Base-by-base conservation (phyloP, 35 echinoderm and acorn worm genomes). In the Chiridota heheva region DNA sequence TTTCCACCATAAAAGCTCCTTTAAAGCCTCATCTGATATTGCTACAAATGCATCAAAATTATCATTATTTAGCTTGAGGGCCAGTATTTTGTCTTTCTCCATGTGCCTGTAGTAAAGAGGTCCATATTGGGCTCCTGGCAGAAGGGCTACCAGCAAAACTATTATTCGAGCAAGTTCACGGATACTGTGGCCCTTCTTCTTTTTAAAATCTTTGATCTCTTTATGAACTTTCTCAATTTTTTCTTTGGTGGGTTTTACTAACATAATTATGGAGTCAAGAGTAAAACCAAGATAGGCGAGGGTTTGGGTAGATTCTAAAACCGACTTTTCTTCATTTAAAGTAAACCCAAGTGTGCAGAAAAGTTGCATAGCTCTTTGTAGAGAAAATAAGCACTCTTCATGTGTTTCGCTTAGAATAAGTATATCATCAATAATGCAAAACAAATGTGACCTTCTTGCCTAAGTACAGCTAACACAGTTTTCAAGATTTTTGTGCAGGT, bases 401-500 rank as follows among this genome's bases (percentile, higher is more conserved):
- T 31, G 47, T 39, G 32, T 74, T 42, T 63, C 40, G 8, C 78
- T 58, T 18, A 57, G 28, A 37, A 89, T 40, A 68, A 83, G 70
- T 18, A 77, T 49, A 47, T 89, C 87, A 74, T 89, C 87, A 48
- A 89, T 89, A 40, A 60, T 82, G 39, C 13, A 44, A 18, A 58
- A 39, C 33, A 82, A 64, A 40, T 62, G 17, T 82, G 60, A 39
- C 48, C 63, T 36, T 20, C 31, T 12, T 63, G 57, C 34, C 68
- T 17, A 4, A 80, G 39, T 7, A 35, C 57, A 69, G 88, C 53
- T 58, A 78, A 46, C 35, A 72, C 36, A 22, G 82, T 82, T 76
- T 92, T 92, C 60, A 92, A 39, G 30, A 86, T 26, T 58, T 92
- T 92, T n/a, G 82, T 87, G 56, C 86, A 92, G 12, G 87, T 37